Evolutionary conservation across 2,797 vertebrate species (phyloP).

Genomic region (Lithobates sylvaticus): DNA sequence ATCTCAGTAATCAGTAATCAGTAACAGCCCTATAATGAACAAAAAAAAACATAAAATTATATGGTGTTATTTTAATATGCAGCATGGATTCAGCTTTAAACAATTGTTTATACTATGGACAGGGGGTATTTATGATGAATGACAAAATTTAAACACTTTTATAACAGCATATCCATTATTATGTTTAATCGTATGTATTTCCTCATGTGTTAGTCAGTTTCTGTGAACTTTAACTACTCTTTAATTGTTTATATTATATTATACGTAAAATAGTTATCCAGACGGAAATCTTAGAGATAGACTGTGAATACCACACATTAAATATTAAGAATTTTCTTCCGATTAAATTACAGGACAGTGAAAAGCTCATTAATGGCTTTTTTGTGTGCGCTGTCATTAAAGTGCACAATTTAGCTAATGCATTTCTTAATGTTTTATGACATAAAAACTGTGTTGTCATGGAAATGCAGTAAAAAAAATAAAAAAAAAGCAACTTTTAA

Average conservation of each 20-base stretch:
- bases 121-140: too few species aligned
- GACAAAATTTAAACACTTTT: too few species aligned
- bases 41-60: too few species aligned
- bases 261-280: background rate
- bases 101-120: too few species aligned
- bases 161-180: too few species aligned
- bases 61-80: too few species aligned
- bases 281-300: background rate
- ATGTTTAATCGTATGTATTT: too few species aligned
- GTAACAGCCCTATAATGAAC: too few species aligned
- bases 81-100: too few species aligned
- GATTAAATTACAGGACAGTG: constrained; percentile 29
- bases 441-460: background rate
- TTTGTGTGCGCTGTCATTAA: background rate
- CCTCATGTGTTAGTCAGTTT: too few species aligned
- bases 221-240: background rate
- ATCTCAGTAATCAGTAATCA: too few species aligned
- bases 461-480: background rate
- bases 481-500: background rate
- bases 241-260: background rate
- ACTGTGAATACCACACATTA: background rate
- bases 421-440: constrained; percentile 19
- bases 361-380: constrained; percentile 27
- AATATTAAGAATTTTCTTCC: constrained; percentile 14
- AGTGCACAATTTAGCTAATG: constrained; percentile 16